These are phyloP conservation scores for Hydrophis major DNA, from an alignment of 2,797 vertebrate genomes.

Conservation along the genomic window DNA sequence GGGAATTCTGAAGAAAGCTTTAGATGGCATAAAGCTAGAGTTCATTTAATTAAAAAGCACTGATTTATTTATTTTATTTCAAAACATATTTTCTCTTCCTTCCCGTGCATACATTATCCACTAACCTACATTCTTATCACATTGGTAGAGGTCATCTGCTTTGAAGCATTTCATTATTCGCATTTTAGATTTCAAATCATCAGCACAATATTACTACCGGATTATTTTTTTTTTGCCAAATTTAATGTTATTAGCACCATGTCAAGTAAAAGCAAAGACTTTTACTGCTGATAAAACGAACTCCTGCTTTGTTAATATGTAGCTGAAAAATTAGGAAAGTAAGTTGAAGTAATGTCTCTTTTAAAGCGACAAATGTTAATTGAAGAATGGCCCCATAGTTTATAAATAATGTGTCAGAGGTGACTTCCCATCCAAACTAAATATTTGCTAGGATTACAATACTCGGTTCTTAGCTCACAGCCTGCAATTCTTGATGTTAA, in stretches of 20 bases:
- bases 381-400: not conserved
- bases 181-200: not conserved
- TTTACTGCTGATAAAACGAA: not conserved
- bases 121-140: not conserved
- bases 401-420: not conserved
- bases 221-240: not conserved
- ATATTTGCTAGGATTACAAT: not conserved
- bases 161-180: not conserved
- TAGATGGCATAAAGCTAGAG: not conserved
- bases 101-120: not conserved
- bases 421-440: not conserved
- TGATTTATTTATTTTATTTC: not conserved
- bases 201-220: not conserved
- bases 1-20: not conserved
- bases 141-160: not conserved
- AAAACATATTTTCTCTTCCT: not conserved
- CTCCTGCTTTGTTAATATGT: not conserved
- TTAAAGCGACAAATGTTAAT: not conserved
- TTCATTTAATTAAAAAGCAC: not conserved
- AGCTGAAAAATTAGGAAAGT: not conserved
- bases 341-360: not conserved
- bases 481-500: not conserved
- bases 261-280: not conserved
- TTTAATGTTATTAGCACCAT: not conserved
- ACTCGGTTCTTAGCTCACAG: not conserved